These are phyloP conservation scores for Idaea straminata DNA, from an alignment of 2,888 invertebrate species.

Conservation along the genomic window DNA sequence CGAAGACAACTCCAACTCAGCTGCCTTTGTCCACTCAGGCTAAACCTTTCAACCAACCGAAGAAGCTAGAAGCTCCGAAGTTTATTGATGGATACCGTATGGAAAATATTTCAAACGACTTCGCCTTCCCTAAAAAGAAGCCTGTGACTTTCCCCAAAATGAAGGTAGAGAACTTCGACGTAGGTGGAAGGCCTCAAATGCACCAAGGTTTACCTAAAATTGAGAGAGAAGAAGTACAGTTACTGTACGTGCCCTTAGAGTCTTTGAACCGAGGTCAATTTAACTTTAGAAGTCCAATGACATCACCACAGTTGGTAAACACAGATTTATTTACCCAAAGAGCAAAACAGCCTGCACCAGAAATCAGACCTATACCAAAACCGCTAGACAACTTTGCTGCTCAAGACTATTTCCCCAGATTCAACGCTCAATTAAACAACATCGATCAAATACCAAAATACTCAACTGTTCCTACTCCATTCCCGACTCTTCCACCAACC, in stretches of 20 bases:
- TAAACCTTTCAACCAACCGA: conserved; percentile 22
- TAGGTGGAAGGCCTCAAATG: conserved; percentile 32
- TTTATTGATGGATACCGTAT: conserved; percentile 68
- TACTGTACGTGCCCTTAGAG: conserved; percentile 91
- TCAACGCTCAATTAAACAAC: conserved; percentile 49
- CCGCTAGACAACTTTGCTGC: conserved; percentile 47
- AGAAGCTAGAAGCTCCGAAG: conserved; percentile 54
- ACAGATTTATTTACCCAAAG: conserved; percentile 54
- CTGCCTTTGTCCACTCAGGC: conserved; percentile 27
- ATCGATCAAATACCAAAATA: conserved; percentile 62
- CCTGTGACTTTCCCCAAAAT: conserved; percentile 66
- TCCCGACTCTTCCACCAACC: conserved; percentile 64
- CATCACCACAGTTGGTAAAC: conserved; percentile 49
- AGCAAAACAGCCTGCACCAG: conserved; percentile 53
- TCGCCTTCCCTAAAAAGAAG: conserved; percentile 45
- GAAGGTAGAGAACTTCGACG: conserved; percentile 45
- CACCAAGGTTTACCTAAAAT: conserved; percentile 46
- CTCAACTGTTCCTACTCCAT: conserved; percentile 59
- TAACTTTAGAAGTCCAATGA: conserved; percentile 58
- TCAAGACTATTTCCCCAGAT: conserved; percentile 57
- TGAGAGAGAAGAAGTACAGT: conserved; percentile 85
- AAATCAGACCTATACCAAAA: conserved; percentile 47
- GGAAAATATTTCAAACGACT: conserved; percentile 53
- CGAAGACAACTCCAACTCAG: conserved; percentile 33
- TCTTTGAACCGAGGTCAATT: conserved; percentile 80